A percentile compares a stretch with the other conserved stretches of the same genome.
Conservation (phyloP, 2,113 vertebrate species). For the Manacus vitellinus region DNA sequence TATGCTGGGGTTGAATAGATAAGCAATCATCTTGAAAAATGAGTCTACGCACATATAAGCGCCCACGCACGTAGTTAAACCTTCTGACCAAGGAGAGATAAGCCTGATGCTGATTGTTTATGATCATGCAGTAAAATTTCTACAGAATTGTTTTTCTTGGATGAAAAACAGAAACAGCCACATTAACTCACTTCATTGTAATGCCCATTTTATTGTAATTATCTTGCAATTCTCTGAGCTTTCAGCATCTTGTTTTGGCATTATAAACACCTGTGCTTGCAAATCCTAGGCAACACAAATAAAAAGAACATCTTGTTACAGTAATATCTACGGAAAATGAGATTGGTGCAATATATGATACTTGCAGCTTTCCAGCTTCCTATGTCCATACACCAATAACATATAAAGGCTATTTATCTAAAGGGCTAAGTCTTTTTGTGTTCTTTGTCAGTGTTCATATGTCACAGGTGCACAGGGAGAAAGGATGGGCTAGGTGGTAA, state of each 20-base stretch:
- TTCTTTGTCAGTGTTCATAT: background rate
- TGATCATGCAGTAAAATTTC: background rate
- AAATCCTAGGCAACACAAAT: background rate
- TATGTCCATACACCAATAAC: background rate
- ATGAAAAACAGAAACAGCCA: background rate
- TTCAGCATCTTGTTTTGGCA: conserved; percentile 6
- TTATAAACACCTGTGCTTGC: background rate
- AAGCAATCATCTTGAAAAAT: conserved; percentile 38
- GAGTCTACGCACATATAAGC: background rate
- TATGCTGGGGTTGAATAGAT: background rate
- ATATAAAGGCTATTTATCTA: background rate
- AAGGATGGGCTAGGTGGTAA: background rate
- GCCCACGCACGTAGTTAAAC: background rate
- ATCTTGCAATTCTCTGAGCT: background rate
- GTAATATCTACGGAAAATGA: background rate
- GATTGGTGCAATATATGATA: background rate
- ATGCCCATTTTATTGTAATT: conserved; percentile 34
- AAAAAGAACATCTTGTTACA: background rate
- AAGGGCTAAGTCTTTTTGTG: background rate
- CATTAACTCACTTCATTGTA: background rate
- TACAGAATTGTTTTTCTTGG: conserved; percentile 12
- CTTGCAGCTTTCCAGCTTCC: background rate
- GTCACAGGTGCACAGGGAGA: background rate
- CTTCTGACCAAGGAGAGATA: conserved; percentile 1
- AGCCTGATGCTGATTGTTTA: background rate